Percentiles rank a stretch among this genome's conserved stretches.
Conservation (phyloP, 2,113 vertebrate species). For the Xerus inauris region DNA sequence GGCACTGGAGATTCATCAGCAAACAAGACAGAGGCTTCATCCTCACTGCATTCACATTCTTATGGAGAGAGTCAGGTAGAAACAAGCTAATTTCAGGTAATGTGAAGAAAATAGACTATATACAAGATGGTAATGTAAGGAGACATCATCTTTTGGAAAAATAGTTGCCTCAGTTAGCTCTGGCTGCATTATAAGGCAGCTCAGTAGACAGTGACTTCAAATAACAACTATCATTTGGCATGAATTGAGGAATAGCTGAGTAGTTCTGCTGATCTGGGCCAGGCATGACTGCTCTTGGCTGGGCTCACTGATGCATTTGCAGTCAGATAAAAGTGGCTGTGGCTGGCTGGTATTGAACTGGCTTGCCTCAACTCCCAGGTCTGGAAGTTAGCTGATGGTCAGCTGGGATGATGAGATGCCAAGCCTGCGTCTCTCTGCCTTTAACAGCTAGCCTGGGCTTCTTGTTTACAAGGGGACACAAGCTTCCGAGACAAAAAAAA, state of each 20-base stretch:
- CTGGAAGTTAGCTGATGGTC: not conserved
- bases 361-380: not conserved
- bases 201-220: not conserved
- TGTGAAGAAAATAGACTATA: not conserved
- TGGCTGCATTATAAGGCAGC: not conserved
- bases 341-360: not conserved
- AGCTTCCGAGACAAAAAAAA: not conserved
- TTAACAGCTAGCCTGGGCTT: not conserved
- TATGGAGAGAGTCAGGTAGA: not conserved
- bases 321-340: not conserved
- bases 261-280: not conserved
- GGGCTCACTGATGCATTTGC: not conserved
- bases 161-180: not conserved
- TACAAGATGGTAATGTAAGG: not conserved
- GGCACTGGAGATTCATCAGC: not conserved
- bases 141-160: not conserved
- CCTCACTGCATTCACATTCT: not conserved
- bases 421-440: not conserved
- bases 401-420: not conserved
- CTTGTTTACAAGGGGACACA: not conserved
- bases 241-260: not conserved
- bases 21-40: constrained; percentile 32
- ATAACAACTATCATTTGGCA: not conserved
- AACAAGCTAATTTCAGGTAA: not conserved
- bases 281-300: not conserved